Conservation (phyloP, 2,888 invertebrate species). For the Lydus trimaculatus region DNA sequence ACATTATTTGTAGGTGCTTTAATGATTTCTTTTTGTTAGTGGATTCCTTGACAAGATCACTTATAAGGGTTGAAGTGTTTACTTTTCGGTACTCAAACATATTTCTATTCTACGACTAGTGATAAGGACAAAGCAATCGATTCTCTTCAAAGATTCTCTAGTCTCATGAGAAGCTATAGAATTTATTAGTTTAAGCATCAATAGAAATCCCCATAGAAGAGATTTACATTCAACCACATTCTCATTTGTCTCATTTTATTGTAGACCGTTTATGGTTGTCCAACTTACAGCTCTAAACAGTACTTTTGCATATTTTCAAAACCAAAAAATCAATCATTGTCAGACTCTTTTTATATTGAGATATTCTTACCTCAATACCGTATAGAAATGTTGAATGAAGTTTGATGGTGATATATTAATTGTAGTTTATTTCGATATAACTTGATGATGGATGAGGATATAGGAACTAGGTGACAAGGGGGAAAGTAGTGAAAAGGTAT, state of each 20-base stretch:
- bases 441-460: constrained; percentile 35
- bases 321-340: background rate
- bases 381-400: background rate
- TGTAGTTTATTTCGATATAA: constrained; percentile 35
- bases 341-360: background rate
- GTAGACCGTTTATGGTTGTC: no score
- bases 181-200: no score
- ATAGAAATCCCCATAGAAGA: no score
- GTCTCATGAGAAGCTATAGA: no score
- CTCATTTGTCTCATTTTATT: no score
- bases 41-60: background rate
- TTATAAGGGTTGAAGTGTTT: background rate
- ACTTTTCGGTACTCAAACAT: background rate
- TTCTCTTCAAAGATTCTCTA: no score
- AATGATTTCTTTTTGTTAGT: constrained; percentile 11
- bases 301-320: no score
- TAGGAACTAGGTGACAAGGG: background rate
- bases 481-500: background rate
- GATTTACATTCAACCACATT: no score
- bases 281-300: no score
- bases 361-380: background rate
- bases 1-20: constrained; percentile 1
- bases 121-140: no score
- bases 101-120: no score
- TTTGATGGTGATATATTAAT: constrained; percentile 25